Evolutionary conservation across 2,888 invertebrate genomes (phyloP), one percentile per base, ranked within the genome.

Genomic region (Epinotia demarniana): DNA sequence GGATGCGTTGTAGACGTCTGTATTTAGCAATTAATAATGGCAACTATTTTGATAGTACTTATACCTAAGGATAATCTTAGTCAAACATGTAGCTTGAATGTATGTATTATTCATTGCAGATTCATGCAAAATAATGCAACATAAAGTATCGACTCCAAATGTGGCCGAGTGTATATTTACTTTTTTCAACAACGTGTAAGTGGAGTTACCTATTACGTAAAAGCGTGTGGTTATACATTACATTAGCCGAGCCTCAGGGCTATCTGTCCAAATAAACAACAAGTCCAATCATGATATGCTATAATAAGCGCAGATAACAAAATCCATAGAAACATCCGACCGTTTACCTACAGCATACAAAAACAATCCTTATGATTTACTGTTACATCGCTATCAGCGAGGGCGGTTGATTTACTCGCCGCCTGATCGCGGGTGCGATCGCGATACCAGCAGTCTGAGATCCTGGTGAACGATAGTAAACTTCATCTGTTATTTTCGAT

Each of bases 351-450:
- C 79, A 83, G 80, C 81, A 81, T 78, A 77, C 84, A 86, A 90
- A 90, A 89, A 90, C 89, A 91, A 91, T 90, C 89, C 61, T 89
- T 91, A 90, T 92, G 91, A 92, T 92, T 91, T 92, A 92, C 86
- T 61, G 74, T 53, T 83, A 84, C 86, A 85, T 84, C 85, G 86
- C 89, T 92, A 93, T 93, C 92, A 86, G 78, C 80, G 82, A 89
- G 91, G 89, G 92, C 84, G 90, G 84, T 89, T 92, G 92, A 93
- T 93, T 93, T 93, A 92, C 90, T 88, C 85, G 83, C 81, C 83
- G 85, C 85, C 86, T 83, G 82, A 84, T 84, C 82, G 80, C 73
- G 74, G 53, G 33, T 57, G 46, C 70, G 49, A 77, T 77, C 77
- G 74, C 71, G 74, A 74, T 75, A 57, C 61, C 39, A 57, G 27